Conservation (phyloP, 2,797 vertebrate genomes). For the Thamnophis elegans region DNA sequence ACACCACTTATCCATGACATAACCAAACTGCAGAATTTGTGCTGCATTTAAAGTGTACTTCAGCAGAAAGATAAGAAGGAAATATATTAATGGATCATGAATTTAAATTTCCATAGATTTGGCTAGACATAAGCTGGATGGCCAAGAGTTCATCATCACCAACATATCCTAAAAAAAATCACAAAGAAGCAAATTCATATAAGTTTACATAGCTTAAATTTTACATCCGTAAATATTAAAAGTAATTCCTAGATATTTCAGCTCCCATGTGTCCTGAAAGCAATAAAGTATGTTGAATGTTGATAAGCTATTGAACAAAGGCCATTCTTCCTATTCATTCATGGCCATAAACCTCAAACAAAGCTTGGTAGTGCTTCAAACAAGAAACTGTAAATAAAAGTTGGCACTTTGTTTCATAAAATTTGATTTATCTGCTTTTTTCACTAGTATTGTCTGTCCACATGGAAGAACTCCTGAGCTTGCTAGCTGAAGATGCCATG, state of each 20-base stretch:
- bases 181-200: not conserved
- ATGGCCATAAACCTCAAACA: not conserved
- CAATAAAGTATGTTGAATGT: not conserved
- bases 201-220: not conserved
- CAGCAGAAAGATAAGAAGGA: not conserved
- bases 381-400: not conserved
- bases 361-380: not conserved
- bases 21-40: not conserved
- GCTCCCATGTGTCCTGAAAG: not conserved
- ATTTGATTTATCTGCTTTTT: not conserved
- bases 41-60: not conserved
- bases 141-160: not conserved
- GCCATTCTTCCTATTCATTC: not conserved
- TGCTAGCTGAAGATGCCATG: not conserved
- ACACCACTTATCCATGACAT: not conserved
- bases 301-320: not conserved
- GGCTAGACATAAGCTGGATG: not conserved
- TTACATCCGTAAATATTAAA: not conserved
- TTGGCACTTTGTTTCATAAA: not conserved
- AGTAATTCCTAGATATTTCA: not conserved
- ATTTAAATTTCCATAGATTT: not conserved
- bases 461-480: not conserved
- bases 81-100: not conserved
- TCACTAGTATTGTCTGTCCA: not conserved
- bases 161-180: not conserved